These are phyloP conservation scores for Allacma fusca DNA, from an alignment of 2,888 invertebrate genomes.

Conservation along the genomic window DNA sequence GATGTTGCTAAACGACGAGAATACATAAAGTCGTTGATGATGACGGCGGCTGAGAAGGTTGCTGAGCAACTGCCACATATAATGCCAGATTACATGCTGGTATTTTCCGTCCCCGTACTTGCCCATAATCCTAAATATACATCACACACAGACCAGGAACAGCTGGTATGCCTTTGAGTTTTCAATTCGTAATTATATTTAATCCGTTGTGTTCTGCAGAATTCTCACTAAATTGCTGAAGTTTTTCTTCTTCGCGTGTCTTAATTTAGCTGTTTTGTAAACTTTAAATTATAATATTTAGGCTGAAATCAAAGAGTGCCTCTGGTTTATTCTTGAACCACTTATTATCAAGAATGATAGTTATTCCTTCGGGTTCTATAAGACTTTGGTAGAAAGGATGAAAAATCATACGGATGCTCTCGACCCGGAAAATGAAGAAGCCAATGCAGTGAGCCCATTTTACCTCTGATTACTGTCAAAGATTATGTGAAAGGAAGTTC, in stretches of 20 bases:
- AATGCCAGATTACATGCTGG: slow-evolving; percentile 95
- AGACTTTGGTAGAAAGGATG: slow-evolving; percentile 90
- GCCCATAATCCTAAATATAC: slow-evolving; percentile 91
- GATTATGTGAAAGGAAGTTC: too few species aligned
- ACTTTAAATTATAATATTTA: too few species aligned
- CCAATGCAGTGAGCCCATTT: slow-evolving; percentile 75
- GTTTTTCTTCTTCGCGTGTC: background rate
- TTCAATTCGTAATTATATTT: background rate
- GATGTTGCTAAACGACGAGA: slow-evolving; percentile 89
- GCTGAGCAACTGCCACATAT: slow-evolving; percentile 83
- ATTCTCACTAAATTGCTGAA: background rate
- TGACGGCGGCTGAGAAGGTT: slow-evolving; percentile 75
- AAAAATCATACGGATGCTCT: slow-evolving; percentile 92
- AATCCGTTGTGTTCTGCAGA: background rate
- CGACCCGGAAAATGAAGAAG: slow-evolving; percentile 79
- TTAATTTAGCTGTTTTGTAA: too few species aligned
- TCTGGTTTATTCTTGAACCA: slow-evolving; percentile 95
- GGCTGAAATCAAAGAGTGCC: slow-evolving; percentile 72
- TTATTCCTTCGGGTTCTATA: slow-evolving; percentile 94
- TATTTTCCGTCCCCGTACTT: slow-evolving; percentile 93
- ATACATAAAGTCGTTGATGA: slow-evolving; percentile 84
- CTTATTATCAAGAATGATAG: slow-evolving; percentile 91
- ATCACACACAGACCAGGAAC: slow-evolving; percentile 77
- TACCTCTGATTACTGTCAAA: background rate
- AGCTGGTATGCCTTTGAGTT: slow-evolving; percentile 73